A percentile compares a stretch with the other conserved stretches of the same genome.
These are phyloP conservation scores for Hippocampus mohnikei DNA, from an alignment of 2,113 vertebrate species.

Conservation along the genomic window DNA sequence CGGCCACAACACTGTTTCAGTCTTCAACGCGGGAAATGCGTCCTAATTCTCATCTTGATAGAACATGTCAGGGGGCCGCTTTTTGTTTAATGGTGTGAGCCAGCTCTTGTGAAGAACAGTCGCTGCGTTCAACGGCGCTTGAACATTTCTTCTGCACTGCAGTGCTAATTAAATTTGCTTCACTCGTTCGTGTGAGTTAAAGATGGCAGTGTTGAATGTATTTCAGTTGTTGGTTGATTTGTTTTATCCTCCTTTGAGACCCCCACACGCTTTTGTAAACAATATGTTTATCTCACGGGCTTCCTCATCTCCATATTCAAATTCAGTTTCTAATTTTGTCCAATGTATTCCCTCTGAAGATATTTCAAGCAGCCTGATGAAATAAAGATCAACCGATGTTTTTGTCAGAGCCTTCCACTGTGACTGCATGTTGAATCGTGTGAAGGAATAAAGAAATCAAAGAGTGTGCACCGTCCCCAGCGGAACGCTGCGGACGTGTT, in stretches of 20 bases:
- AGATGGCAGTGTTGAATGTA: conserved; percentile 23
- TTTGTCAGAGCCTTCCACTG: conserved; percentile 36
- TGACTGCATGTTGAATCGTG: conserved; percentile 40
- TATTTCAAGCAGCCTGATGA: conserved; percentile 49
- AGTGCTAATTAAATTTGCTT: conserved; percentile 54
- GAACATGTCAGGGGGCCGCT: conserved; percentile 31
- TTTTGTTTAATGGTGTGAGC: conserved; percentile 43
- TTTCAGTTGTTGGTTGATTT: conserved; percentile 42
- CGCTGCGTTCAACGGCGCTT: conserved; percentile 47
- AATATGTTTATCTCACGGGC: conserved; percentile 43
- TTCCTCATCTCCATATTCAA: conserved; percentile 58
- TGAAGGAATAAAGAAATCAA: neutral
- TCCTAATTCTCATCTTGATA: conserved; percentile 23
- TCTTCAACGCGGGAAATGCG: conserved; percentile 27
- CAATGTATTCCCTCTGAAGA: conserved; percentile 57
- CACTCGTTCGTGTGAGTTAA: conserved; percentile 48
- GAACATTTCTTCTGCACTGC: conserved; percentile 48
- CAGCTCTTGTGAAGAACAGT: conserved; percentile 41
- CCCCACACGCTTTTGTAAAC: conserved; percentile 1
- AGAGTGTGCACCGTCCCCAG: neutral
- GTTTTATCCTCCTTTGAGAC: conserved; percentile 43
- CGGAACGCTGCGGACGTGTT: neutral
- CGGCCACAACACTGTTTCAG: conserved; percentile 27
- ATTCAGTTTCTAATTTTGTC: conserved; percentile 59
- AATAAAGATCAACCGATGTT: conserved; percentile 57